phyloP scores from a whole-genome alignment of 2,797 vertebrate genomes.

The Zenarchopterus dispar region DNA sequence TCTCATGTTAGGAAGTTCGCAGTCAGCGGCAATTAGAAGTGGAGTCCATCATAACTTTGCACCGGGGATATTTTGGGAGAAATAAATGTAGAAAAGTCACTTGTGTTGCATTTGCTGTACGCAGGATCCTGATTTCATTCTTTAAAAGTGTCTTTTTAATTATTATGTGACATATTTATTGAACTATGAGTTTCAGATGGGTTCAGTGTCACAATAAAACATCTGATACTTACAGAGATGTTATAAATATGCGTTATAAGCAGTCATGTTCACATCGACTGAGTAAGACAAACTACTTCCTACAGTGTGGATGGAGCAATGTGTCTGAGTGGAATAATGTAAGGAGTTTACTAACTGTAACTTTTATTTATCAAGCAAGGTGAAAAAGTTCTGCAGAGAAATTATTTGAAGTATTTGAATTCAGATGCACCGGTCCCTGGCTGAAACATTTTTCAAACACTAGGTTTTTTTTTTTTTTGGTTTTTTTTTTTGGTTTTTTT shows the following conservation, averaged over 20 bases:
- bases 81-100: neutral
- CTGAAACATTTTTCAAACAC: constrained; percentile 37
- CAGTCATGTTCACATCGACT: constrained; percentile 4
- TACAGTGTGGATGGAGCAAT: too few relatives aligned
- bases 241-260: neutral
- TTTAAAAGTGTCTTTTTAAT: neutral
- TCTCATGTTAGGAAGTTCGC: constrained; percentile 23
- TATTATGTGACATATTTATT: neutral
- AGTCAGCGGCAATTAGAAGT: constrained; percentile 10
- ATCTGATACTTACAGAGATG: too few relatives aligned
- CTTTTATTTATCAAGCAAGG: constrained; percentile 10
- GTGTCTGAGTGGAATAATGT: neutral
- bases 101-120: neutral
- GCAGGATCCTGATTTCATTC: neutral
- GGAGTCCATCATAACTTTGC: too few relatives aligned
- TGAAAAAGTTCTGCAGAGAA: neutral
- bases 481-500: too few relatives aligned
- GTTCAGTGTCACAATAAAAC: neutral
- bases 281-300: neutral
- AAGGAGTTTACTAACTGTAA: neutral
- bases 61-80: neutral
- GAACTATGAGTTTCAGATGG: neutral
- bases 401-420: constrained; percentile 19
- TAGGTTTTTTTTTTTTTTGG: too few relatives aligned
- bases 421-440: neutral